Evolutionary conservation across 2,113 vertebrate genomes (phyloP).

Genomic region (Sinocyclocheilus anophthalmus): DNA sequence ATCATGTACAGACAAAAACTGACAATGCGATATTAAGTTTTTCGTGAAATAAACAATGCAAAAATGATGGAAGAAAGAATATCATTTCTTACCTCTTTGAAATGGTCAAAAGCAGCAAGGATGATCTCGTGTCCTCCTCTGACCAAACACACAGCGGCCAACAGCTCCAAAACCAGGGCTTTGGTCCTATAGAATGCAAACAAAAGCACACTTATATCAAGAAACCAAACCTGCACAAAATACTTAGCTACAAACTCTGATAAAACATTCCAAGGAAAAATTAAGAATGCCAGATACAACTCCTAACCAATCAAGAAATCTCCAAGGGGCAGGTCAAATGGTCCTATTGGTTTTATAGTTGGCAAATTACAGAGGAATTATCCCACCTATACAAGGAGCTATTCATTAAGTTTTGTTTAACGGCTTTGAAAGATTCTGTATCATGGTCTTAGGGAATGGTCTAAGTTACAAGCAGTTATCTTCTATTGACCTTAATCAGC

Average conservation of each 20-base stretch:
- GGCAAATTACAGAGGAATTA: not conserved
- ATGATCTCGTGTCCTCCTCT: slow-evolving; percentile 98
- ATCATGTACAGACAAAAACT: too few relatives aligned
- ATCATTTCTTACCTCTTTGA: slow-evolving; percentile 87
- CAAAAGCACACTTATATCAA: not conserved
- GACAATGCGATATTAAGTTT: too few relatives aligned
- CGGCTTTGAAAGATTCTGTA: not conserved
- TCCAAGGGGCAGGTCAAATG: not conserved
- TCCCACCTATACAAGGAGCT: not conserved
- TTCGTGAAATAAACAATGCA: not conserved
- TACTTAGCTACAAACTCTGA: not conserved
- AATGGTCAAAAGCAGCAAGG: slow-evolving; percentile 93
- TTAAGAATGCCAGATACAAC: not conserved
- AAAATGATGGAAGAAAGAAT: not conserved
- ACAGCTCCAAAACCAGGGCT: slow-evolving; percentile 90
- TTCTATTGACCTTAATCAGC: slow-evolving; percentile 32
- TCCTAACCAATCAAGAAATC: not conserved
- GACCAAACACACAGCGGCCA: slow-evolving; percentile 95
- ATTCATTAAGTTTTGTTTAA: slow-evolving; percentile 8
- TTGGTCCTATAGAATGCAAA: slow-evolving; percentile 83
- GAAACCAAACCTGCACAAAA: not conserved
- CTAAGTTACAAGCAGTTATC: not conserved
- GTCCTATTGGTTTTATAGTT: not conserved
- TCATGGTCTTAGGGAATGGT: not conserved
- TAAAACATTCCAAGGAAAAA: not conserved